Percentiles rank a stretch among this genome's conserved stretches.
These are phyloP conservation scores for Halichoerus grypus DNA, from an alignment of 2,113 vertebrate genomes.

Conservation along the genomic window DNA sequence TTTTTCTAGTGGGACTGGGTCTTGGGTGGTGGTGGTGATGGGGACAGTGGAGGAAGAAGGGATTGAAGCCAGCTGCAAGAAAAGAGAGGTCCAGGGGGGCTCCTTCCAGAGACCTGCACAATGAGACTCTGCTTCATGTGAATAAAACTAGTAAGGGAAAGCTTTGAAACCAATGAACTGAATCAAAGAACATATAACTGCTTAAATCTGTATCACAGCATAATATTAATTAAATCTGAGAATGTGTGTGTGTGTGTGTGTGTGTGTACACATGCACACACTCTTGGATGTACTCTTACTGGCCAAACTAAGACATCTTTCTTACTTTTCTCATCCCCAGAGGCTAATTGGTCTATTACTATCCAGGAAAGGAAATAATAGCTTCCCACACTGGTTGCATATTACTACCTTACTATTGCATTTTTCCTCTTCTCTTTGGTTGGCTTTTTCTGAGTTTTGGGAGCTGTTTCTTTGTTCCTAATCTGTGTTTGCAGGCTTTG, in stretches of 20 bases:
- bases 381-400: not conserved
- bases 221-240: not conserved
- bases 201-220: not conserved
- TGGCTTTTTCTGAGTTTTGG: not conserved
- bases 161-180: not conserved
- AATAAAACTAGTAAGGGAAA: not conserved
- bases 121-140: not conserved
- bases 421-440: not conserved
- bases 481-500: not conserved
- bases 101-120: not conserved
- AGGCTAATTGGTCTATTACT: not conserved
- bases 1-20: not conserved
- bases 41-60: not conserved
- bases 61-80: not conserved
- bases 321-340: not conserved
- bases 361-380: not conserved
- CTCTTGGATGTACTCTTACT: too few relatives aligned
- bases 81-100: not conserved
- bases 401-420: not conserved
- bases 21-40: not conserved
- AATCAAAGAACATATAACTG: not conserved
- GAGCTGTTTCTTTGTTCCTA: not conserved
- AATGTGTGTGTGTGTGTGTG: too few relatives aligned
- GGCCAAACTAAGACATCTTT: not conserved
- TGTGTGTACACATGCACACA: fast-evolving